Evolutionary conservation across 2,888 invertebrate genomes (phyloP).

Genomic region (Eumacrocentrus americanus): DNA sequence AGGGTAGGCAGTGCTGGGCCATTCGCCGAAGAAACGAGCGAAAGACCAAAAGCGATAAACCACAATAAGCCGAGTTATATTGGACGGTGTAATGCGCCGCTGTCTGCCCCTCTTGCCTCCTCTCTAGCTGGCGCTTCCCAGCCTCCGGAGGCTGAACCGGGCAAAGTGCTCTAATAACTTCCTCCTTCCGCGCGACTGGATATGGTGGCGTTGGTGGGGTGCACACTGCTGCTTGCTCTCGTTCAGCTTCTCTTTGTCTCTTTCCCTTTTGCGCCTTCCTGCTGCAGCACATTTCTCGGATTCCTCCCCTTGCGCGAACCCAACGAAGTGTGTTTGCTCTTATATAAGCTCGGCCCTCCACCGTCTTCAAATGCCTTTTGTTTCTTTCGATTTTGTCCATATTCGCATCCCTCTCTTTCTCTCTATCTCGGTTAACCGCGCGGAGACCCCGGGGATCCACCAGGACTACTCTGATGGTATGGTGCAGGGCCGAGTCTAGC

Average conservation of each 20-base stretch:
- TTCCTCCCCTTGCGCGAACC: too few relatives aligned
- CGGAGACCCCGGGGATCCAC: too few relatives aligned
- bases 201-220: background rate
- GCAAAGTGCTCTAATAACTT: conserved; percentile 54
- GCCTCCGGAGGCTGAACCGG: conserved; percentile 47
- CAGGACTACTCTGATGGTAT: too few relatives aligned
- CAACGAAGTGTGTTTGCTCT: too few relatives aligned
- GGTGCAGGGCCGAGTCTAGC: conserved; percentile 24
- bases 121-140: conserved; percentile 31
- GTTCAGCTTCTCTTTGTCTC: background rate
- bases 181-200: conserved; percentile 45
- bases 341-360: conserved; percentile 5
- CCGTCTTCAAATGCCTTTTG: conserved; percentile 37
- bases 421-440: conserved; percentile 43
- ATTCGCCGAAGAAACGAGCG: conserved; percentile 31
- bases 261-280: conserved; percentile 18
- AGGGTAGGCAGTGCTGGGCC: too few relatives aligned
- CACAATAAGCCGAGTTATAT: conserved; percentile 53
- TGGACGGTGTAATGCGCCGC: conserved; percentile 50
- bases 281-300: too few relatives aligned
- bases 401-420: conserved; percentile 36
- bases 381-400: conserved; percentile 44
- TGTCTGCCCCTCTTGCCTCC: conserved; percentile 40
- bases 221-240: conserved; percentile 13
- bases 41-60: conserved; percentile 49